Evolutionary conservation across 92 coral and sea anemone species (phyloP), one percentile per base, ranked within the genome.

Genomic region (Pocillopora grandis): DNA sequence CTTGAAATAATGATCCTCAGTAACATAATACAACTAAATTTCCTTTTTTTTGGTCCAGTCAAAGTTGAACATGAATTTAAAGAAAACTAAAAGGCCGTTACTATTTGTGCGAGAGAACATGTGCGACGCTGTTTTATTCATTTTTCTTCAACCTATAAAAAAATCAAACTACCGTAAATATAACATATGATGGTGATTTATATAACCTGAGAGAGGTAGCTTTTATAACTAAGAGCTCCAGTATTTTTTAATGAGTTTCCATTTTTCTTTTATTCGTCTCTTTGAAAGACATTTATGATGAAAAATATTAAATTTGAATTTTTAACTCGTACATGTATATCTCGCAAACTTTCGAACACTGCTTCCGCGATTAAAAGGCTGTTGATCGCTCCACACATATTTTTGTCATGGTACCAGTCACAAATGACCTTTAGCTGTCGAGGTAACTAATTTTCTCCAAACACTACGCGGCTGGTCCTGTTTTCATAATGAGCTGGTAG

Each of bases 371-470:
- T 58, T 37, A 20, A 58, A 15, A 12, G 19, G 61, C 80, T 83
- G 80, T 83, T 83, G 86, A 83, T 83, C 80, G 80, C 65, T 21
- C 36, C 21, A 73, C 80, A 66, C 86, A 83, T 83, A 73, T 83
- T 75, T 83, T 49, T 23, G 31, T 75, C 86, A 48, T 83, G 86
- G 86, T 83, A 83, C 86, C 86, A 3, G 86, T 57, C 16, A 5
- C 27, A 16, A 10, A 66, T 71, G 69, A 81, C 57, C 85, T 21
- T 66, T 13, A 80, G 10, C 1, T 71, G 21, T 71, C 14, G 85
- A 36, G 77, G 85, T 81, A 74, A 83, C 86, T 73, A 74, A 73
- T 42, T 63, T 83, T 12, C 62, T 63, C 74, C 23, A 9, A 63
- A 65, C 86, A 73, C 79, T 72, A 23, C 49, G 18, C 12, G 62